A percentile compares a stretch with the other conserved stretches of the same genome.
Conservation (phyloP, 2,113 vertebrate genomes). For the Hassar affinis region DNA sequence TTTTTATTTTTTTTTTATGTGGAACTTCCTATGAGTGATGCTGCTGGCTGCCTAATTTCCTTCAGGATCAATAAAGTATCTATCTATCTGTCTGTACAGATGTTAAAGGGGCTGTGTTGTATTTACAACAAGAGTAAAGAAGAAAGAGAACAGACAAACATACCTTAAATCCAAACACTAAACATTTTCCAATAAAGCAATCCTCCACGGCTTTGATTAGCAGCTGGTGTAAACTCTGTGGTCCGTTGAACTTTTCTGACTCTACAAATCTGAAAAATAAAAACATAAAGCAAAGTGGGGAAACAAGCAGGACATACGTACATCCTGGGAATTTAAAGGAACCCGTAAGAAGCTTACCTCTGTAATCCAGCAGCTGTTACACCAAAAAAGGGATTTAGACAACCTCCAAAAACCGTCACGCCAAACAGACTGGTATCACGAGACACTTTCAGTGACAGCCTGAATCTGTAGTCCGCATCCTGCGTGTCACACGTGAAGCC, state of each 20-base stretch:
- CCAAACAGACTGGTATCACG: slow-evolving; percentile 62
- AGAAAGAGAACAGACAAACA: not conserved
- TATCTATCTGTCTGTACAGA: too few species aligned
- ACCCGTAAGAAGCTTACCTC: slow-evolving; percentile 51
- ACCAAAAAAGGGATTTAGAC: slow-evolving; percentile 70
- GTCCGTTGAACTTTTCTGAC: slow-evolving; percentile 55
- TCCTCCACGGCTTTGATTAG: slow-evolving; percentile 76
- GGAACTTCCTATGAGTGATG: too few species aligned
- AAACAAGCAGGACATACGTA: not conserved
- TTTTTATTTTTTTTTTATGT: too few species aligned
- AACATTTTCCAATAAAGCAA: slow-evolving; percentile 79
- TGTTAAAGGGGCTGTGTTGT: not conserved
- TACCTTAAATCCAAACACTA: slow-evolving; percentile 84
- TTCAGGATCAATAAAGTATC: too few species aligned
- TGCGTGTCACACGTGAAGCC: slow-evolving; percentile 59
- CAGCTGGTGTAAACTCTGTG: slow-evolving; percentile 47
- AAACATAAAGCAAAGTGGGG: not conserved
- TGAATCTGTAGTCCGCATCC: slow-evolving; percentile 66
- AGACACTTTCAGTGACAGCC: slow-evolving; percentile 65
- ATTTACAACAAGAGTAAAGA: not conserved
- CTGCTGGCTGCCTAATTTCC: too few species aligned
- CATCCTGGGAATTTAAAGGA: not conserved
- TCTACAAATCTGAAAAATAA: slow-evolving; percentile 36
- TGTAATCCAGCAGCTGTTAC: slow-evolving; percentile 65
- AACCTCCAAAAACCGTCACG: slow-evolving; percentile 69